Percentiles rank a stretch among this genome's conserved stretches.
phyloP scores from a whole-genome alignment of 1,140 invertebrate genomes.

The Drosophila sproati region DNA sequence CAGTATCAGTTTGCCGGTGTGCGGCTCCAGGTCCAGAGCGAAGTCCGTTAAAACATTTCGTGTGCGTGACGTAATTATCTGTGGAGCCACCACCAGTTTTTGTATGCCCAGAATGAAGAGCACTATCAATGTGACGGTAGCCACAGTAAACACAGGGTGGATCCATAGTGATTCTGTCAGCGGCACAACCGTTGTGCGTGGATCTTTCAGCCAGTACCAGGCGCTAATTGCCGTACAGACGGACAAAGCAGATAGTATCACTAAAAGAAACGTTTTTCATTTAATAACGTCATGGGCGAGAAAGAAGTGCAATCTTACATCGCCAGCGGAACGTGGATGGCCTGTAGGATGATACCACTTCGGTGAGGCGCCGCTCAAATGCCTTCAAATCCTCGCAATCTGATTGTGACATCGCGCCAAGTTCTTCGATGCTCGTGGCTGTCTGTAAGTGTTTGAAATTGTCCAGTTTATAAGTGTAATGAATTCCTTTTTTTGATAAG shows the following conservation, averaged over 20 bases:
- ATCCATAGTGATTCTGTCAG: slow-evolving; percentile 96
- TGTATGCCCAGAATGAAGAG: slow-evolving; percentile 97
- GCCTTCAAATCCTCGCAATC: slow-evolving; percentile 93
- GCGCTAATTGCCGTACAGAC: slow-evolving; percentile 96
- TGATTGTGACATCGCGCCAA: slow-evolving; percentile 79
- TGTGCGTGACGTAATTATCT: slow-evolving; percentile 96
- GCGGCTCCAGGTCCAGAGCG: slow-evolving; percentile 94
- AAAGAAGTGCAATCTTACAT: slow-evolving; percentile 87
- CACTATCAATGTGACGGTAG: slow-evolving; percentile 92
- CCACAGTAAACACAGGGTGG: slow-evolving; percentile 98
- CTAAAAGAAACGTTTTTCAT: slow-evolving; percentile 85
- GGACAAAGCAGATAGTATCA: slow-evolving; percentile 93
- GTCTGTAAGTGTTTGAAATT: slow-evolving; percentile 64
- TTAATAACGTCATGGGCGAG: neutral
- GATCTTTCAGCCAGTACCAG: slow-evolving; percentile 97
- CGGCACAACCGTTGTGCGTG: slow-evolving; percentile 93
- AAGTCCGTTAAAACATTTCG: slow-evolving; percentile 96
- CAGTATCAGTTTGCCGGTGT: slow-evolving; percentile 95
- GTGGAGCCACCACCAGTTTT: slow-evolving; percentile 97
- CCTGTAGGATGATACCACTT: slow-evolving; percentile 97
- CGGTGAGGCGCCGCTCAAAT: slow-evolving; percentile 96
- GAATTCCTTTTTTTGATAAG: slow-evolving; percentile 59
- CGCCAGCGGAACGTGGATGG: slow-evolving; percentile 96
- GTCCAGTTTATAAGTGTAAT: slow-evolving; percentile 72
- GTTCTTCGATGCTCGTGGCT: slow-evolving; percentile 78